Base-by-base conservation (phyloP, 1,140 invertebrate species). In the Microplitis demolitor region DNA sequence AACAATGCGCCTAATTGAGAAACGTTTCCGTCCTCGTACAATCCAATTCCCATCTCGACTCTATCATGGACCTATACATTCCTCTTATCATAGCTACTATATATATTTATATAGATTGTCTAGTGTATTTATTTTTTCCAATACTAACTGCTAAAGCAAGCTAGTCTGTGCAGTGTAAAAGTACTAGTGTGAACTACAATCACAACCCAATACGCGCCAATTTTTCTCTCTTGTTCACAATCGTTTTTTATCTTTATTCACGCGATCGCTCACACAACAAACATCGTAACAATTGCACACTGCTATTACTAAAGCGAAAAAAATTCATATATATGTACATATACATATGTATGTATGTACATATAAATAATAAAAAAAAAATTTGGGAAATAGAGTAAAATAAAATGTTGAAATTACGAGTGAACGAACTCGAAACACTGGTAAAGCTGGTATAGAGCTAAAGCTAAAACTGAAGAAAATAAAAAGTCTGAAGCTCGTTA, bases 1-100 rank as follows among this genome's bases (percentile, higher is more conserved):
- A 74, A 74, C 72, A 74, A 74, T 74, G 67, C 62, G 68, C 62
- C 68, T 74, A 74, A 74, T 74, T 74, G 72, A 74, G 72, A 74
- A 74, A 74, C 63, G 68, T 53, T 70, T 74, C 67, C 72, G 67
- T 69, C 56, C 62, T 74, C 37, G 45, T 70, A 66, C 51, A 74
- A 70, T 74, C 67, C 61, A 69, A 37, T 64, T 9, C 34, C 45
- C 45, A 33, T 51, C 64, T 53, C 39, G 60, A 68, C 64, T 66
- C 4, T 14, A 13, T n/a, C 53, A n/a, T 24, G 53, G 24, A 24
- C 24, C 24, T 24, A 24, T 24, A 24, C 24, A 24, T 24, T 24
- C 24, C 24, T 24, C 24, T 58, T 58, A 24, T 24, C n/a, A 51
- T 51, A 51, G 45, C 9, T 51, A 8, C 9, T 11, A 51, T 51